These are phyloP conservation scores for Drosophila formosana DNA, from an alignment of 2,888 invertebrate species.

Conservation along the genomic window DNA sequence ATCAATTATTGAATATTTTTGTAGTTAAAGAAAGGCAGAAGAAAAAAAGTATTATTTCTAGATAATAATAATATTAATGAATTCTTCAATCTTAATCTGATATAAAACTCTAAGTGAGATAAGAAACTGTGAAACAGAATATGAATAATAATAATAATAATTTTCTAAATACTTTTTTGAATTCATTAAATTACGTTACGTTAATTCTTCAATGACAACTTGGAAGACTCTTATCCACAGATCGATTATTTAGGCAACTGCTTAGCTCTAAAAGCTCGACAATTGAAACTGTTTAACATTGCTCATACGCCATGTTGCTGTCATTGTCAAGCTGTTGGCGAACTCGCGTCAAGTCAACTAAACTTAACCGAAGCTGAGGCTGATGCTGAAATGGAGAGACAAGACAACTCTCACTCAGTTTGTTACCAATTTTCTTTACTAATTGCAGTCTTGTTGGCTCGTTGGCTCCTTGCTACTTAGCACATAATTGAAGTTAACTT, in stretches of 20 bases:
- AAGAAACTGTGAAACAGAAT: too few species aligned
- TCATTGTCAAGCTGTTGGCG: slow-evolving; percentile 31
- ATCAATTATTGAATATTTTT: too few species aligned
- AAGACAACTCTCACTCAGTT: slow-evolving; percentile 47
- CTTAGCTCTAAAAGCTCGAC: slow-evolving; percentile 1
- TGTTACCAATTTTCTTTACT: slow-evolving; percentile 54
- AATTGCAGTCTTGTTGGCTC: slow-evolving; percentile 48
- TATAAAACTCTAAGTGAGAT: too few species aligned
- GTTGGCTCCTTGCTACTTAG: slow-evolving; percentile 69
- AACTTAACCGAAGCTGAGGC: slow-evolving; percentile 3
- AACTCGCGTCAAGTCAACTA: slow-evolving; percentile 8
- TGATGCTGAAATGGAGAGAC: background rate
- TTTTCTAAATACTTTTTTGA: too few species aligned
- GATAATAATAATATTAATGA: too few species aligned
- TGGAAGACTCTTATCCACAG: background rate
- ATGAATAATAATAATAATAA: too few species aligned
- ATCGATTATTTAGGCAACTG: background rate
- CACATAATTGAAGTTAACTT: slow-evolving; percentile 71
- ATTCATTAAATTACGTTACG: too few species aligned
- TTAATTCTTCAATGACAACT: too few species aligned
- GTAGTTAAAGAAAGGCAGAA: too few species aligned
- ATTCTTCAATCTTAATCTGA: too few species aligned
- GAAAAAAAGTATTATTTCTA: too few species aligned
- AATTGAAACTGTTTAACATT: slow-evolving; percentile 29
- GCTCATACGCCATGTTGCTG: slow-evolving; percentile 58